A percentile compares a stretch with the other conserved stretches of the same genome.
phyloP scores from a whole-genome alignment of 1,140 invertebrate species.

The Cyclina sinensis region DNA sequence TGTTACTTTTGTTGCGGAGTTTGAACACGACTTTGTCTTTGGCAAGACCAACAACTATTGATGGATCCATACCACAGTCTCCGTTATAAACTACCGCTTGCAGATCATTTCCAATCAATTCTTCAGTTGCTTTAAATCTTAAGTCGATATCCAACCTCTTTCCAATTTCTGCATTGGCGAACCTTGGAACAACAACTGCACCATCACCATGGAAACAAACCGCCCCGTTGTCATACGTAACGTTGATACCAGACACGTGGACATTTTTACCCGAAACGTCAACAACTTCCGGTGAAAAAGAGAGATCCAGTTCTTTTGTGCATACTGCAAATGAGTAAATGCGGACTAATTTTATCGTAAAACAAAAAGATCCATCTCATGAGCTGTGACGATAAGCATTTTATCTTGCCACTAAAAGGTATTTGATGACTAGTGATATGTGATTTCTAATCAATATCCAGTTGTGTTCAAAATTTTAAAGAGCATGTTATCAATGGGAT shows the following conservation, averaged over 20 bases:
- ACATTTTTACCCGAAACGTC: constrained; percentile 44
- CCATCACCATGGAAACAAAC: constrained; percentile 57
- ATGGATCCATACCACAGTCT: constrained; percentile 53
- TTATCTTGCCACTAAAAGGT: too few species aligned
- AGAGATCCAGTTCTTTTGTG: constrained; percentile 50
- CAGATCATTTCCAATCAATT: not conserved
- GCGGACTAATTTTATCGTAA: too few species aligned
- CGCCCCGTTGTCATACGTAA: not conserved
- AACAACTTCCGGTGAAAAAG: not conserved
- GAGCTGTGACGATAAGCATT: too few species aligned
- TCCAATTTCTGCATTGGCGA: constrained; percentile 56
- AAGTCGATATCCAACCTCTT: not conserved
- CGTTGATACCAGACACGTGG: constrained; percentile 33
- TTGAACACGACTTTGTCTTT: not conserved
- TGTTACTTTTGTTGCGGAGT: constrained; percentile 47
- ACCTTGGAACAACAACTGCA: constrained; percentile 51
- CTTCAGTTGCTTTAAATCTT: not conserved
- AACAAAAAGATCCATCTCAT: too few species aligned
- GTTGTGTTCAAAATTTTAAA: too few species aligned
- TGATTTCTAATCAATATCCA: too few species aligned
- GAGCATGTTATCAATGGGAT: too few species aligned
- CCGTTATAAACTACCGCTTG: constrained; percentile 63
- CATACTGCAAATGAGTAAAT: constrained; percentile 51
- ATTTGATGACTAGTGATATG: too few species aligned
- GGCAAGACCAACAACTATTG: constrained; percentile 32